Conservation (phyloP, 1,140 invertebrate species). For the Drosophila bocki region DNA sequence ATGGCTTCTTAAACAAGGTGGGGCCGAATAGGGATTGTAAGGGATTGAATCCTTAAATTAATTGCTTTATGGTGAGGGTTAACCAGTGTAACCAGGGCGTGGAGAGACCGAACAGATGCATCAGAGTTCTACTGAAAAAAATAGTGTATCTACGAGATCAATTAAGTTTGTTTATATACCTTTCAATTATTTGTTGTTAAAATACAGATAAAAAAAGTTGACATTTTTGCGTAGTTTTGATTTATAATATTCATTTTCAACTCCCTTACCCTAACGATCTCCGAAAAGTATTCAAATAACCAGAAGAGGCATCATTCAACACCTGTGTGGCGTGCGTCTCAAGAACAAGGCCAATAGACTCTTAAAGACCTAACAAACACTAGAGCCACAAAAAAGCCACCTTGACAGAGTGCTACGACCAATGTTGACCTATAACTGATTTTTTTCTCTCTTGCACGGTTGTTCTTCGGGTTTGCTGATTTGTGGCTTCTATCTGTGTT, state of each 20-base stretch:
- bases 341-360: constrained; percentile 74
- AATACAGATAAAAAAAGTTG: background rate
- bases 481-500: constrained; percentile 31
- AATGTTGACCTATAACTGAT: constrained; percentile 77
- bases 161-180: too few species aligned
- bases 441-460: constrained; percentile 22
- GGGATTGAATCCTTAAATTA: constrained; percentile 1
- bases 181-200: background rate
- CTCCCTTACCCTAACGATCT: background rate
- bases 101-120: too few species aligned
- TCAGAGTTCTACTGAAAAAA: background rate
- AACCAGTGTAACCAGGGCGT: background rate
- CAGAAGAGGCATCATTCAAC: background rate
- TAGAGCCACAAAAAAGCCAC: constrained; percentile 30
- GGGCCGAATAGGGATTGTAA: background rate
- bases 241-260: background rate
- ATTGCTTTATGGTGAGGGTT: background rate
- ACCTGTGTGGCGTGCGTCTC: constrained; percentile 28
- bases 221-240: background rate
- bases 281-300: background rate
- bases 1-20: constrained; percentile 2
- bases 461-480: constrained; percentile 39
- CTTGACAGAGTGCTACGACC: constrained; percentile 63
- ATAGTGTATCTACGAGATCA: too few species aligned
- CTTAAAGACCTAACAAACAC: constrained; percentile 31